Evolutionary conservation across 2,113 vertebrate species (phyloP).

Genomic region (Mugil cephalus): DNA sequence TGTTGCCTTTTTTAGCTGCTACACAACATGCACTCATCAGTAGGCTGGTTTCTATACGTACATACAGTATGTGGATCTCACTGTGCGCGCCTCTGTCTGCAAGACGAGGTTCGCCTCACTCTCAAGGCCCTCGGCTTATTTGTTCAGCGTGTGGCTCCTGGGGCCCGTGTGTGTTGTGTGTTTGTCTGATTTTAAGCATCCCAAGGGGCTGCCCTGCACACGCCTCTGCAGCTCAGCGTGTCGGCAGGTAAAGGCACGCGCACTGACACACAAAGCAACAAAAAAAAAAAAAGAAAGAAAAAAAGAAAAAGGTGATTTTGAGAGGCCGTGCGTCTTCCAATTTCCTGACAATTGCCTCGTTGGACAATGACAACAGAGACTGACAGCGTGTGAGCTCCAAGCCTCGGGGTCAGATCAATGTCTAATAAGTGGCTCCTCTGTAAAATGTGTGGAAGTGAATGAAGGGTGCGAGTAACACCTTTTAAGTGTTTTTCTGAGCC

Average conservation of each 20-base stretch:
- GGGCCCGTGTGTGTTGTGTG: slow-evolving; percentile 26
- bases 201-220: slow-evolving; percentile 9
- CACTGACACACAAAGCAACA: slow-evolving; percentile 13
- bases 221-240: slow-evolving; percentile 46
- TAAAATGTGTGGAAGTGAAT: slow-evolving; percentile 42
- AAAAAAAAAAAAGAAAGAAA: slow-evolving; percentile 1
- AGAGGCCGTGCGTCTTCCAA: slow-evolving; percentile 32
- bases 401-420: slow-evolving; percentile 55
- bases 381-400: slow-evolving; percentile 41
- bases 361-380: slow-evolving; percentile 53
- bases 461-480: slow-evolving; percentile 61
- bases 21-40: slow-evolving; percentile 24
- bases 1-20: slow-evolving; percentile 25
- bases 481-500: slow-evolving; percentile 53
- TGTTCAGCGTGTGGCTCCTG: slow-evolving; percentile 25
- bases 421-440: slow-evolving; percentile 44
- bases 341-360: slow-evolving; percentile 31
- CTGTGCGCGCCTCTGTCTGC: slow-evolving; percentile 38
- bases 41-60: slow-evolving; percentile 32
- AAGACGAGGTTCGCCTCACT: slow-evolving; percentile 30
- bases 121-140: slow-evolving; percentile 59
- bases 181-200: slow-evolving; percentile 14
- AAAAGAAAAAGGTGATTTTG: slow-evolving; percentile 19
- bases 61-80: neutral
- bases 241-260: slow-evolving; percentile 17